These are phyloP conservation scores for Pterobdella sp. DNA, from an alignment of 2,888 invertebrate genomes.

Conservation along the genomic window DNA sequence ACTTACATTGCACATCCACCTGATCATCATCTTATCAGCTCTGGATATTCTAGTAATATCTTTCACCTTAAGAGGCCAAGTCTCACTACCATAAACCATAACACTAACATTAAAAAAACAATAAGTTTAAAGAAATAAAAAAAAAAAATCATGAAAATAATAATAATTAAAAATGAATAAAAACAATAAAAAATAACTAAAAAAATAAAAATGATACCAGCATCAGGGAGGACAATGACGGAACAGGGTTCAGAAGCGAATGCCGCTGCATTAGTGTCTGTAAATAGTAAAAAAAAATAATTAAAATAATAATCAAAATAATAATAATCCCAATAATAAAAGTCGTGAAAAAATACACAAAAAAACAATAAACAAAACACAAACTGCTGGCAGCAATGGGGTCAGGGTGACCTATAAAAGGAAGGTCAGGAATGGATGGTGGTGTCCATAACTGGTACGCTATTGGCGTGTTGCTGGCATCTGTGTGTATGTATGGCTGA, in stretches of 20 bases:
- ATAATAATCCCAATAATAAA: not conserved
- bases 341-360: not conserved
- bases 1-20: no score
- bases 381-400: not conserved
- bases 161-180: not conserved
- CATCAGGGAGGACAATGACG: not conserved
- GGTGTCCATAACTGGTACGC: not conserved
- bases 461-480: no score
- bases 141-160: not conserved
- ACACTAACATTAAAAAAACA: no score
- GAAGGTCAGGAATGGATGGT: not conserved
- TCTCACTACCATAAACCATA: no score
- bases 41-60: no score
- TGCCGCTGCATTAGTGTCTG: no score
- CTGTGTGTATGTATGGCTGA: no score
- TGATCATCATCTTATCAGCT: no score
- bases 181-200: not conserved
- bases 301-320: not conserved
- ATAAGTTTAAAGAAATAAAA: no score
- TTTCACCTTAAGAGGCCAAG: no score
- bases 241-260: no score
- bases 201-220: not conserved
- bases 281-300: not conserved
- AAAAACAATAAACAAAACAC: not conserved
- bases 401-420: not conserved